Evolutionary conservation across 1,140 invertebrate genomes (phyloP).

Genomic region (Aphelenchoides avenae): DNA sequence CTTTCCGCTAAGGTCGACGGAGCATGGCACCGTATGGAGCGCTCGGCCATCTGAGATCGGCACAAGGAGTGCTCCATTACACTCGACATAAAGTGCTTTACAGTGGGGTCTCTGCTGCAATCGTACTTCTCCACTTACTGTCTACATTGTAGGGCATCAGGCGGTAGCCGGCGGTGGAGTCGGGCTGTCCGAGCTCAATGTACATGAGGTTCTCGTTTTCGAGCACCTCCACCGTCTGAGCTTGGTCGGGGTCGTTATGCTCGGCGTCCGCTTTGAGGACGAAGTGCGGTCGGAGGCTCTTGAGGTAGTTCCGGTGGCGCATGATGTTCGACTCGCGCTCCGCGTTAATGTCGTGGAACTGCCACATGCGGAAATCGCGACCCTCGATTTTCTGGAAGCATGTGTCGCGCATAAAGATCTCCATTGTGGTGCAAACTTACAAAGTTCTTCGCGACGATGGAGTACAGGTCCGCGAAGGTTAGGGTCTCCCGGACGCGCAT

Average conservation of each 20-base stretch:
- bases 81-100: no score
- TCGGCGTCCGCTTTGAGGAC: constrained; percentile 1
- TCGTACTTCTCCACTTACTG: constrained; percentile 14
- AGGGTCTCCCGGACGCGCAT: constrained; percentile 41
- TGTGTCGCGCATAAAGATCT: constrained; percentile 13
- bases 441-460: constrained; percentile 33
- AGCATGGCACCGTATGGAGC: no score
- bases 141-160: constrained; percentile 23
- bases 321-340: constrained; percentile 4
- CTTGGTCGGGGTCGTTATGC: constrained; percentile 1
- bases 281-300: constrained; percentile 25
- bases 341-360: no score
- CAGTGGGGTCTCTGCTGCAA: no score
- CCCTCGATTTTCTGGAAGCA: constrained; percentile 20
- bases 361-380: constrained; percentile 33
- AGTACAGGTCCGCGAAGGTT: constrained; percentile 38
- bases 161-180: no score
- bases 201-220: no score
- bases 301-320: constrained; percentile 11
- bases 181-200: no score
- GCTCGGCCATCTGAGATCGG: no score
- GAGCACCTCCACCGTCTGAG: neutral
- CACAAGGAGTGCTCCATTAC: no score
- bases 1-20: no score
- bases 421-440: constrained; percentile 24